Percentiles rank a stretch among this genome's conserved stretches.
phyloP scores from a whole-genome alignment of 2,113 vertebrate species.

The Myotis lucifugus region DNA sequence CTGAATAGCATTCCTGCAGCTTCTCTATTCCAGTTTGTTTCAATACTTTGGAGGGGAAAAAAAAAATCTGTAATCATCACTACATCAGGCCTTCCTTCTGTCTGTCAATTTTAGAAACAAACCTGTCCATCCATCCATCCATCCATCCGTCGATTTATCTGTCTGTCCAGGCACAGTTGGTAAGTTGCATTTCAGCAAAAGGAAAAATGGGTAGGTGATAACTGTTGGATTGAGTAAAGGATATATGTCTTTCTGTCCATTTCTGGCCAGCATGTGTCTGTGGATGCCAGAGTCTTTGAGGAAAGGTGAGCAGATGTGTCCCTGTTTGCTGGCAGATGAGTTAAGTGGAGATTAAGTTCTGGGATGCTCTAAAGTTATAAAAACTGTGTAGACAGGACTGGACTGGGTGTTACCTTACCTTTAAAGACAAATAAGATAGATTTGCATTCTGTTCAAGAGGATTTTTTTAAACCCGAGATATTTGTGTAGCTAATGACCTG shows the following conservation, averaged over 20 bases:
- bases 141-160: not conserved
- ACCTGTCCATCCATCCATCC: not conserved
- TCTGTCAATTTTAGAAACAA: not conserved
- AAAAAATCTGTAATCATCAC: not conserved
- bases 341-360: not conserved
- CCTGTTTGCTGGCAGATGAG: not conserved
- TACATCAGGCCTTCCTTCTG: not conserved
- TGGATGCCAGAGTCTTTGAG: not conserved
- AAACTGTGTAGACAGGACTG: not conserved
- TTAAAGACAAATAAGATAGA: not conserved
- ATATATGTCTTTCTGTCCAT: not conserved
- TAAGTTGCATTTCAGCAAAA: not conserved
- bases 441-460: not conserved
- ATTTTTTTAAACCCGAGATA: not conserved
- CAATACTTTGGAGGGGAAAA: too few relatives aligned
- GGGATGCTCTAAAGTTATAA: not conserved
- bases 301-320: not conserved
- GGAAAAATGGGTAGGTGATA: not conserved
- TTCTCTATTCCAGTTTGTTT: not conserved
- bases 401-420: not conserved
- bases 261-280: not conserved
- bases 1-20: not conserved
- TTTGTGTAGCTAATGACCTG: not conserved
- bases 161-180: not conserved
- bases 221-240: not conserved